Percentiles rank a stretch among this genome's conserved stretches.
Evolutionary conservation across 2,888 invertebrate genomes (phyloP).

Genomic region (Melangyna quadrimaculata): DNA sequence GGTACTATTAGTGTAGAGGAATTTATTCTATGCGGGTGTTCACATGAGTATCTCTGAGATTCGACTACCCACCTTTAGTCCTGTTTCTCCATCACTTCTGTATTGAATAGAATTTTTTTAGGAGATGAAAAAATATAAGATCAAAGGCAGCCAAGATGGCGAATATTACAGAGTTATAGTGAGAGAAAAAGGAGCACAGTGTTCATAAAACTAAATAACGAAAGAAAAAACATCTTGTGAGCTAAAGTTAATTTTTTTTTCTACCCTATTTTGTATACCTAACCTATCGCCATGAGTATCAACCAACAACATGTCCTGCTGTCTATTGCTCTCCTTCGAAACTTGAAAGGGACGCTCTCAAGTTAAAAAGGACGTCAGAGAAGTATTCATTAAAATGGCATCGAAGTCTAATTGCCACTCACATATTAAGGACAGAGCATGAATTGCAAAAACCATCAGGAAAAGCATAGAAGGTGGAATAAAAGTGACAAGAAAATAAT

Average conservation of each 20-base stretch:
- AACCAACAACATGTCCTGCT: conserved; percentile 39
- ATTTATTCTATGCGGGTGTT: conserved; percentile 65
- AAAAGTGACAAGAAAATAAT: conserved; percentile 47
- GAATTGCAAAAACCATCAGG: background rate
- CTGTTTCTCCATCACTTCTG: conserved; percentile 8
- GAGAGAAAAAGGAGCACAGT: background rate
- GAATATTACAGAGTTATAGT: conserved; percentile 37
- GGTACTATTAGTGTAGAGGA: conserved; percentile 54
- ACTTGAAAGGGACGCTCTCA: conserved; percentile 34
- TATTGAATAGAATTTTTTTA: conserved; percentile 42
- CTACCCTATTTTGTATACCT: background rate
- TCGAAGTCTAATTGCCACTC: conserved; percentile 72
- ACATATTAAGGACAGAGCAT: conserved; percentile 45
- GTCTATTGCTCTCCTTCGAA: conserved; percentile 9
- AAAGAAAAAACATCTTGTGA: conserved; percentile 31
- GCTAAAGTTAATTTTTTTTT: conserved; percentile 30
- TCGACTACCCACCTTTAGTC: conserved; percentile 11
- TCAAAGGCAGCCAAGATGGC: conserved; percentile 66
- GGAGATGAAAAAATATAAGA: conserved; percentile 10
- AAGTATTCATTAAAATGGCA: conserved; percentile 71
- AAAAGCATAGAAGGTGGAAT: background rate
- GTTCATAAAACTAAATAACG: conserved; percentile 43
- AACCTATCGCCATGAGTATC: conserved; percentile 37
- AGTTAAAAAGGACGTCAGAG: conserved; percentile 47
- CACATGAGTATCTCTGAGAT: conserved; percentile 57